Base-by-base conservation (phyloP, 1,140 invertebrate genomes). In the Drosophila serrata region DNA sequence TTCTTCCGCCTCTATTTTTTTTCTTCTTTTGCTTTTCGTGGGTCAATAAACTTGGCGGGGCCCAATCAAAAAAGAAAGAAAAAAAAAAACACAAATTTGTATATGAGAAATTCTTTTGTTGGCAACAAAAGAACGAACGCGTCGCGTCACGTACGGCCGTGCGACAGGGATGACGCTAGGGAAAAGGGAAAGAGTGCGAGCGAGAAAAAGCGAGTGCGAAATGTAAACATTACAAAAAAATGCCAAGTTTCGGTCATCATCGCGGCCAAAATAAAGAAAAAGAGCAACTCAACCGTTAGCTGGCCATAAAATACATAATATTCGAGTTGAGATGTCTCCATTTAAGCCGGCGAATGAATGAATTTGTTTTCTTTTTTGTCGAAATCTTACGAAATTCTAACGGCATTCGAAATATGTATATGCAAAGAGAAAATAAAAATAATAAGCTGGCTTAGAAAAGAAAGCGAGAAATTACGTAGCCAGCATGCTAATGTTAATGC, bases 151-250 rank as follows among this genome's bases (percentile, higher is more conserved):
- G 46, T 29, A 37, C 60, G 43, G 43, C 19, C 48, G 55, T 43
- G 55, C 35, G 24, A 74, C 57, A 55, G 51, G 24, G 64, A 78
- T 6, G 35, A 43, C 9, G 40, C 27, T 24, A 24, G 53, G 35
- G 51, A 55, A 29, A 33, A 13, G 61, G 27, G 15, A 33, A 24
- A 39, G 37, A 35, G 35, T n/a, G 22, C 19, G 63, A 33, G 40
- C 35, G 42, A 56, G 45, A 17, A 43, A 4, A n/a, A 27, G 68
- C 27, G 73, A 57, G 72, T 90, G 84, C 81, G 77, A 87, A 87
- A 88, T 88, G 85, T 88, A 88, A 88, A 88, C 85, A 90, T 88
- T 88, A 88, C 85, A 88, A 65, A 85, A 69, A 85, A 85, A 79
- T 84, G 81, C 72, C 76, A 75, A 77, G 75, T 45, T 70, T 76